Conservation (phyloP, 2,888 invertebrate genomes). For the Cantharis rufa region DNA sequence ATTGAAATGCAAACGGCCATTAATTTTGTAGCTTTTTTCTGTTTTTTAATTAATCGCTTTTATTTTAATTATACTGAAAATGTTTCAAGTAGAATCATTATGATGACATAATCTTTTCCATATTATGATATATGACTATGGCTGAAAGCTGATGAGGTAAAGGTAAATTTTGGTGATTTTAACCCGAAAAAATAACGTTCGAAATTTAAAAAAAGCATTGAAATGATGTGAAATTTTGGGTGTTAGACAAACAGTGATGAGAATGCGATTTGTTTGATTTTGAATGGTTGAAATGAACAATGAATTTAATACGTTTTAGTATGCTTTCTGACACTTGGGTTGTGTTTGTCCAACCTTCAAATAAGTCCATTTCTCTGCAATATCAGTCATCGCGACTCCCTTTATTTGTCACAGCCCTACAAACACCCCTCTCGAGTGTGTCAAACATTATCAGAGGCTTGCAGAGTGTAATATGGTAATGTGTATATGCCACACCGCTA, state of each 20-base stretch:
- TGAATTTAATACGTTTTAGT: slow-evolving; percentile 19
- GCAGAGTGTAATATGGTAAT: slow-evolving; percentile 44
- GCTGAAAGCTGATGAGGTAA: too few species aligned
- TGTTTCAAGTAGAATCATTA: too few species aligned
- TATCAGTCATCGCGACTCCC: slow-evolving; percentile 28
- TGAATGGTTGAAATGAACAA: not conserved
- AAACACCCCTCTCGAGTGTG: slow-evolving; percentile 29
- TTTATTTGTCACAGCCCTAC: slow-evolving; percentile 30
- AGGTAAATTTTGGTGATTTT: not conserved
- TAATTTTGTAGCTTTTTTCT: too few species aligned
- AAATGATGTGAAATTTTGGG: not conserved
- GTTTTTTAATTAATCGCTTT: too few species aligned
- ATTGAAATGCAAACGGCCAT: too few species aligned
- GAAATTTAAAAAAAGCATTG: not conserved
- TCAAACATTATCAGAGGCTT: slow-evolving; percentile 37
- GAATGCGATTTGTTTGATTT: not conserved
- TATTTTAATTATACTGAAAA: too few species aligned
- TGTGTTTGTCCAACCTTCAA: slow-evolving; percentile 35
- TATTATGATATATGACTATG: too few species aligned
- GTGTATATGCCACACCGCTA: slow-evolving; percentile 37
- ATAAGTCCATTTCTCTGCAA: slow-evolving; percentile 32
- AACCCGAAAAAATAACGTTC: not conserved
- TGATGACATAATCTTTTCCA: too few species aligned
- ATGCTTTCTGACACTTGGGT: slow-evolving; percentile 8
- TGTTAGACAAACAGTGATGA: not conserved